Conservation (phyloP, 2,888 invertebrate genomes). For the Drosophila anceps region DNA sequence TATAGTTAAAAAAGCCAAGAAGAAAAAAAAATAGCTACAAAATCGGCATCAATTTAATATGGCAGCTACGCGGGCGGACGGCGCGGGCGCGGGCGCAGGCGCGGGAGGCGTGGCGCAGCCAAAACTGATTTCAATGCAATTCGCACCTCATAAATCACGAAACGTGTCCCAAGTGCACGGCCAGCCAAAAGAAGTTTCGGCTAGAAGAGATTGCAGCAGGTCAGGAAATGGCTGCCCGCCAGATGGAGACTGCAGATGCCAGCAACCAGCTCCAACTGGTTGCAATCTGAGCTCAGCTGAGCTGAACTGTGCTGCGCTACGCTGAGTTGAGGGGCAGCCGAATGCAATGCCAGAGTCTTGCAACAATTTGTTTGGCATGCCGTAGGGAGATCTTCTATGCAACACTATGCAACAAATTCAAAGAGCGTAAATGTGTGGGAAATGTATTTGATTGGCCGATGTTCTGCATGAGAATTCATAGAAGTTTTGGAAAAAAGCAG, state of each 20-base stretch:
- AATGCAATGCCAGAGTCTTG: conserved; percentile 10
- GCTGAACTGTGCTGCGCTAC: neutral
- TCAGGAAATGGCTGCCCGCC: conserved; percentile 55
- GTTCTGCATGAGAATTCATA: too few relatives aligned
- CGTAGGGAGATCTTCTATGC: conserved; percentile 7
- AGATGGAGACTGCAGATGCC: conserved; percentile 20
- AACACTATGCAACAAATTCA: conserved; percentile 18
- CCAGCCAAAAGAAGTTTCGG: conserved; percentile 52
- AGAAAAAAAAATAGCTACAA: conserved; percentile 28
- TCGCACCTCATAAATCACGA: conserved; percentile 85
- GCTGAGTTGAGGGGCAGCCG: neutral
- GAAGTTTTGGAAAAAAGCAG: too few relatives aligned
- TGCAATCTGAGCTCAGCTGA: neutral
- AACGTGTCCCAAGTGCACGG: conserved; percentile 83
- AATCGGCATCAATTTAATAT: conserved; percentile 78
- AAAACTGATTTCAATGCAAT: conserved; percentile 83
- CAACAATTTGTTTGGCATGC: conserved; percentile 47
- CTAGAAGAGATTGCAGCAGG: conserved; percentile 63
- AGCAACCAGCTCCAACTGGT: conserved; percentile 9
- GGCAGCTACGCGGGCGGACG: conserved; percentile 37
- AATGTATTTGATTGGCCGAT: neutral
- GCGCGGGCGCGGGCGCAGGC: conserved; percentile 4
- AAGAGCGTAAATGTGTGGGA: neutral
- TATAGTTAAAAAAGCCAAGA: neutral
- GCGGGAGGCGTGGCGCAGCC: conserved; percentile 16